Conservation (phyloP, 1,140 invertebrate genomes). For the Camponotus pennsylvanicus region DNA sequence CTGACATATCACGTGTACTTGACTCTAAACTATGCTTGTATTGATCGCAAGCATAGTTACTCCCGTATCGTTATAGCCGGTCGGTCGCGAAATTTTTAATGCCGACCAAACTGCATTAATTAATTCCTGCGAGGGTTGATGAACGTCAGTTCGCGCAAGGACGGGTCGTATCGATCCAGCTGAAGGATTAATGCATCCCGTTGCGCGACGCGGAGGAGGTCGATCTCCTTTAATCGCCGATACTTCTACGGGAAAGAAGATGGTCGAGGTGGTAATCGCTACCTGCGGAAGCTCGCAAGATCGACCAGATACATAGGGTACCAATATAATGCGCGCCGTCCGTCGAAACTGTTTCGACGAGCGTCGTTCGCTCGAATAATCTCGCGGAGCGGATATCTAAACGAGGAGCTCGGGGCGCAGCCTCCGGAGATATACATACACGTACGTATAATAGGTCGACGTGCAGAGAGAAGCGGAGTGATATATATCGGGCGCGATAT, state of each 20-base stretch:
- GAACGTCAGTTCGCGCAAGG: slow-evolving; percentile 9
- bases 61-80: not conserved
- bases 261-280: slow-evolving; percentile 71
- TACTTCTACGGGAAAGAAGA: slow-evolving; percentile 59
- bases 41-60: not conserved
- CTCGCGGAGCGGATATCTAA: slow-evolving; percentile 73
- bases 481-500: slow-evolving; percentile 75
- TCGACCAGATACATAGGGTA: slow-evolving; percentile 58
- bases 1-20: not conserved
- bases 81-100: slow-evolving; percentile 9
- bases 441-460: slow-evolving; percentile 56
- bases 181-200: slow-evolving; percentile 56
- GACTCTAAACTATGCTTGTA: not conserved
- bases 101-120: slow-evolving; percentile 16
- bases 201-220: slow-evolving; percentile 44
- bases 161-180: slow-evolving; percentile 34
- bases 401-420: slow-evolving; percentile 69
- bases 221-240: slow-evolving; percentile 71
- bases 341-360: slow-evolving; percentile 53
- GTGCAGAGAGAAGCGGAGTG: slow-evolving; percentile 67
- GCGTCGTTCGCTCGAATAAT: slow-evolving; percentile 70
- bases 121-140: slow-evolving; percentile 49
- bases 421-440: slow-evolving; percentile 60
- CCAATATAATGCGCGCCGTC: slow-evolving; percentile 52
- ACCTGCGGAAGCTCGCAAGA: slow-evolving; percentile 67